Evolutionary conservation across 1,140 invertebrate species (phyloP), one percentile per base, ranked within the genome.

Genomic region (Acromyrmex charruanus): DNA sequence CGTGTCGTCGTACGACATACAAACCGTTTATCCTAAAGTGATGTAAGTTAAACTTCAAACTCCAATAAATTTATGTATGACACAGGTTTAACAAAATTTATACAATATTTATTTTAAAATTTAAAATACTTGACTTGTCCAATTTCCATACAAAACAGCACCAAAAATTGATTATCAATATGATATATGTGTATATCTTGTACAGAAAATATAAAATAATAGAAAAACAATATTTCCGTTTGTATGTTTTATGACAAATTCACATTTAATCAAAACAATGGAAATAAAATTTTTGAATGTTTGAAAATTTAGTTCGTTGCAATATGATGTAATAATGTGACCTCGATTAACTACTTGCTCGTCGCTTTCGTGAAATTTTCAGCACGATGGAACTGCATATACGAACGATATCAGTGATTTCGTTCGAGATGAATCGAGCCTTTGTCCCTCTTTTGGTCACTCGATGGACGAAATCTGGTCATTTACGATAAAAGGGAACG

Each of bases 381-480:
- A 71, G 21, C 51, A n/a, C 25, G 35, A 81, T 16, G 28, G 35
- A 3, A 49, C 18, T 58, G 21, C 31, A 44, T 21, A 18, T 21
- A 51, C 21, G 65, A 81, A 66, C 44, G n/a, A 28, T 55, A 80
- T 53, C 59, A 39, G 59, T 16, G 61, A 80, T 80, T 68, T 35
- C 53, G 59, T 81, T 71, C 25, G 35, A 81, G 31, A 81, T 71
- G 71, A 81, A 81, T 25, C 51, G 35, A 81, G 44, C 16, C 5
- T 59, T 81, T 71, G 66, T 71, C 71, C 49, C 39, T 5, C 10
- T 31, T 71, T 58, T 28, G 16, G 35, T 44, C 35, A 28, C 2
- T 81, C 35, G 49, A 59, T 81, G 79, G 21, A 71, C 66, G 51
- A 81, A 81, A 71, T 81, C 21, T 71, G 35, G 71, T 16, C 16